Conservation (phyloP, 2,888 invertebrate genomes). For the Melolontha melolontha region DNA sequence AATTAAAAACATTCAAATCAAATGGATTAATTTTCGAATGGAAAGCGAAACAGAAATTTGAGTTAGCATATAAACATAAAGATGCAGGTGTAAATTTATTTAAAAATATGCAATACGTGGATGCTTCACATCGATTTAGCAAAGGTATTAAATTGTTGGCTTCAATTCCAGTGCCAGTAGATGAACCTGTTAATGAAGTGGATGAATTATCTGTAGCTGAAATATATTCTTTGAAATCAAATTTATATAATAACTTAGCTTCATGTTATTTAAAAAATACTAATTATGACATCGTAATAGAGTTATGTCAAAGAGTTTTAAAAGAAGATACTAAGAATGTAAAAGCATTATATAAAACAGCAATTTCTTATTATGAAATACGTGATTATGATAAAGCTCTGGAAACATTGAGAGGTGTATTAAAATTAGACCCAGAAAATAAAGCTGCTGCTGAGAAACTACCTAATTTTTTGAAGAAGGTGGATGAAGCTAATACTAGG, state of each 20-base stretch:
- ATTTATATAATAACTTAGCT: conserved; percentile 85
- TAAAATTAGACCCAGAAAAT: conserved; percentile 75
- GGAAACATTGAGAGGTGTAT: conserved; percentile 69
- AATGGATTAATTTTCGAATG: conserved; percentile 66
- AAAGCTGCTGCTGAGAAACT: conserved; percentile 73
- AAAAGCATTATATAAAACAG: conserved; percentile 68
- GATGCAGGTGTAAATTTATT: conserved; percentile 73
- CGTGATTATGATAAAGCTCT: conserved; percentile 77
- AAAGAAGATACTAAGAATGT: conserved; percentile 60
- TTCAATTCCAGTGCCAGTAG: conserved; percentile 69
- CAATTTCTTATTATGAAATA: conserved; percentile 68
- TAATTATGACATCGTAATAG: conserved; percentile 75
- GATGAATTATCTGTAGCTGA: conserved; percentile 67
- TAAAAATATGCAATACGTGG: conserved; percentile 70
- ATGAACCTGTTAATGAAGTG: conserved; percentile 65
- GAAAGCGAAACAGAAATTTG: conserved; percentile 62
- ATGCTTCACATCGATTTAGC: conserved; percentile 81
- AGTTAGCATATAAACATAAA: conserved; percentile 65
- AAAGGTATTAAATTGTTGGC: conserved; percentile 80
- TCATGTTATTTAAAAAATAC: conserved; percentile 80
- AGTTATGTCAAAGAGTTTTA: conserved; percentile 70
- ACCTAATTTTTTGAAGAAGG: conserved; percentile 68
- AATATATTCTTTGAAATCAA: conserved; percentile 72
- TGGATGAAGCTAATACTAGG: conserved; percentile 72
- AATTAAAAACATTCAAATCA: conserved; percentile 61